Conservation (phyloP, 2,797 vertebrate genomes). For the Chelonia mydas region DNA sequence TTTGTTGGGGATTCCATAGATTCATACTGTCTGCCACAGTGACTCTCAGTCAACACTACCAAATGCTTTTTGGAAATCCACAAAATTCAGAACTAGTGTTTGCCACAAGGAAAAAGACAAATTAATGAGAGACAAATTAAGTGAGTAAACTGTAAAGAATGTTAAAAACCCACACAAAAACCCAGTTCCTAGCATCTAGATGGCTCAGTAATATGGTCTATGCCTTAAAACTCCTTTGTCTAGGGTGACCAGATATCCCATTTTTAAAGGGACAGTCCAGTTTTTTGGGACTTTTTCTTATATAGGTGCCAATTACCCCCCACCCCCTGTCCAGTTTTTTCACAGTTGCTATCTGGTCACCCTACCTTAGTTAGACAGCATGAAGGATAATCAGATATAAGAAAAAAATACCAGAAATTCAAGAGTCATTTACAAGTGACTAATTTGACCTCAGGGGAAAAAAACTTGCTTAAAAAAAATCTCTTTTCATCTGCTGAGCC, state of each 20-base stretch:
- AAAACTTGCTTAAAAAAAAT: slow-evolving; percentile 26
- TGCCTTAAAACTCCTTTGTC: neutral
- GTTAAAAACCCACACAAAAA: neutral
- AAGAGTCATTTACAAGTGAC: neutral
- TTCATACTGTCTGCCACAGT: neutral
- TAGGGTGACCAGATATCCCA: too few relatives aligned
- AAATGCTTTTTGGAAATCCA: neutral
- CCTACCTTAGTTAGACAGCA: neutral
- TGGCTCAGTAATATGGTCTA: neutral
- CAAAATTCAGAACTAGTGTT: neutral
- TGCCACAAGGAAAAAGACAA: neutral
- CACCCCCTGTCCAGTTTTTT: too few relatives aligned
- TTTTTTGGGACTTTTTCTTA: too few relatives aligned
- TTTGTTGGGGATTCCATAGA: neutral
- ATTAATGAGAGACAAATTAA: slow-evolving; percentile 4
- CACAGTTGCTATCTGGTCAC: too few relatives aligned
- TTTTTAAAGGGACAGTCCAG: too few relatives aligned
- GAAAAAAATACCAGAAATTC: neutral
- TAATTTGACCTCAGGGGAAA: slow-evolving; percentile 14
- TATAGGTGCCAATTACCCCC: too few relatives aligned
- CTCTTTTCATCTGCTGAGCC: neutral
- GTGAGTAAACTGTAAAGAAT: neutral
- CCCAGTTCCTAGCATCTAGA: neutral
- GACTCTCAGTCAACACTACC: neutral
- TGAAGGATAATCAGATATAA: slow-evolving; percentile 9